Percentiles rank a stretch among this genome's conserved stretches.
These are phyloP conservation scores for Synergus laeviventris DNA, from an alignment of 2,888 invertebrate species.

Conservation along the genomic window DNA sequence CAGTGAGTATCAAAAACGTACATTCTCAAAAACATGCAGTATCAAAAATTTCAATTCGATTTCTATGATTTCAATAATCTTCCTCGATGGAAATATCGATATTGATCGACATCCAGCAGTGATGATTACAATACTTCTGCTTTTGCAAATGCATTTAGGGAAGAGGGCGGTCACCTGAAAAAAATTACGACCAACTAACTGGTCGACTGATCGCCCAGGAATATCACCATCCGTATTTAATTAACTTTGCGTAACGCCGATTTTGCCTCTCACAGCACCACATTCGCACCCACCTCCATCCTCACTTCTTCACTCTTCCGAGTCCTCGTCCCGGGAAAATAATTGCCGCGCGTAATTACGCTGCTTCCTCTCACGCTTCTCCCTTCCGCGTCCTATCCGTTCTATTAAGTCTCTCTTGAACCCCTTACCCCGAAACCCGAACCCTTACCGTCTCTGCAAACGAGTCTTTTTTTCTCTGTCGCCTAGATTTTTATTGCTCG, in stretches of 20 bases:
- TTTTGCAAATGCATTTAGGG: slow-evolving; percentile 2
- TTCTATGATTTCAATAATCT: background rate
- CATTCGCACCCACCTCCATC: slow-evolving; percentile 42
- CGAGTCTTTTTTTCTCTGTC: slow-evolving; percentile 14
- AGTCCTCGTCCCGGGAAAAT: slow-evolving; percentile 60
- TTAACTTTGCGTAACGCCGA: slow-evolving; percentile 67
- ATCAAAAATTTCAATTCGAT: background rate
- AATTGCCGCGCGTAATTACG: slow-evolving; percentile 68
- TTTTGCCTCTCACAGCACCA: slow-evolving; percentile 49
- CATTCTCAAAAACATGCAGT: background rate
- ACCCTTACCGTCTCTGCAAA: slow-evolving; percentile 2
- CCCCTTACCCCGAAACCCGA: background rate
- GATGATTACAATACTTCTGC: background rate
- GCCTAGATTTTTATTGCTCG: slow-evolving; percentile 10
- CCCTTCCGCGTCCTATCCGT: slow-evolving; percentile 41
- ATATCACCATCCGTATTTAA: slow-evolving; percentile 64
- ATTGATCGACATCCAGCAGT: background rate
- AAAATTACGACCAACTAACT: slow-evolving; percentile 44
- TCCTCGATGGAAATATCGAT: background rate
- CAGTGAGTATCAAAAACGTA: slow-evolving; percentile 49
- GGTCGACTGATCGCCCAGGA: slow-evolving; percentile 49
- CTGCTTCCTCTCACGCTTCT: slow-evolving; percentile 53
- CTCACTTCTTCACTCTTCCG: slow-evolving; percentile 39
- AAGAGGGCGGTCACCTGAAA: slow-evolving; percentile 12
- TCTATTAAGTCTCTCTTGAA: slow-evolving; percentile 40